Evolutionary conservation across 2,888 invertebrate species (phyloP).

Genomic region (Cylindroiulus punctatus): DNA sequence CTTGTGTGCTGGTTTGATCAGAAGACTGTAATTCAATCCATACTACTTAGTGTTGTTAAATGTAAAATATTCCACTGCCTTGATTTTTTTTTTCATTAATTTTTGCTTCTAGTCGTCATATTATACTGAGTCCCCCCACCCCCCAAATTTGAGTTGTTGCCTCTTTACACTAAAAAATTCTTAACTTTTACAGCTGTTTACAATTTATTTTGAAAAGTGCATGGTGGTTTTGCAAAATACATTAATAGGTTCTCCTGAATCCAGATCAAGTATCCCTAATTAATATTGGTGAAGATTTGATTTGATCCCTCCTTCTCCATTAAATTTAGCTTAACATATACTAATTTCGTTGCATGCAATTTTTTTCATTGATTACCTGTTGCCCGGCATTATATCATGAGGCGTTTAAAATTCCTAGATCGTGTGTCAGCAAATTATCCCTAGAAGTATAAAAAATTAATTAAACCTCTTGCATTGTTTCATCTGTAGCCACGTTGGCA

Average conservation of each 20-base stretch:
- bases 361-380: not conserved
- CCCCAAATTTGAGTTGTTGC: not conserved
- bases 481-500: not conserved
- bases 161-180: not conserved
- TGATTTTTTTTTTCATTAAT: not conserved
- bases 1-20: constrained; percentile 45
- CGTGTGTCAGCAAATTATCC: not conserved
- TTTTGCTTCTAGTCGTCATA: constrained; percentile 32
- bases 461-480: not conserved
- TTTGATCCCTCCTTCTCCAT: not conserved
- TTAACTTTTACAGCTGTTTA: not conserved
- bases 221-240: no score
- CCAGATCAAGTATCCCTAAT: not conserved
- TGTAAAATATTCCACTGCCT: constrained; percentile 45
- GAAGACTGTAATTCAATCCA: constrained; percentile 24
- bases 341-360: not conserved
- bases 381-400: not conserved
- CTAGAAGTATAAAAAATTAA: not conserved
- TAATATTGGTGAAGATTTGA: not conserved
- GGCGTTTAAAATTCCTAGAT: constrained; percentile 6
- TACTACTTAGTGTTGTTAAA: constrained; percentile 31
- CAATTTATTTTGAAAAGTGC: constrained; percentile 1
- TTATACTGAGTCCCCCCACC: not conserved
- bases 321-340: not conserved
- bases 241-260: not conserved